Evolutionary conservation across 2,113 vertebrate genomes (phyloP).

Genomic region (Thamnophis sirtalis): DNA sequence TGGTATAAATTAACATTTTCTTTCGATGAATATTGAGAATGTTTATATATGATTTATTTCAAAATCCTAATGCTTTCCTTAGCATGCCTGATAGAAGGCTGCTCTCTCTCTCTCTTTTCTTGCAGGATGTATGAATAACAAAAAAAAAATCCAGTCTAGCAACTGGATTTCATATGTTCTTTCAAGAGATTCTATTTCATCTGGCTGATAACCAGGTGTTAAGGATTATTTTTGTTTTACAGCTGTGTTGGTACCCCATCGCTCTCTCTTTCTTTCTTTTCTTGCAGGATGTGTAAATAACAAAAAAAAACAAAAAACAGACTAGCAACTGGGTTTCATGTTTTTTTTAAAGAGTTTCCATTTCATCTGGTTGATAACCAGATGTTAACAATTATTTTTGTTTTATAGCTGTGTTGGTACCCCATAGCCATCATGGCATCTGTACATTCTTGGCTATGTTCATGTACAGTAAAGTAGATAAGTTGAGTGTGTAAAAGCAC

Average conservation of each 20-base stretch:
- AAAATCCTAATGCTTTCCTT: rapidly evolving
- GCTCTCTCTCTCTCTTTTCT: too few species aligned
- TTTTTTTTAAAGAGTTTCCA: neutral
- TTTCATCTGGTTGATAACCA: neutral
- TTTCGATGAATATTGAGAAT: neutral
- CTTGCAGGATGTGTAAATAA: too few species aligned
- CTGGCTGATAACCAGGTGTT: too few species aligned
- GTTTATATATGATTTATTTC: neutral
- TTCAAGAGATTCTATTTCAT: too few species aligned
- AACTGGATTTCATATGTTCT: too few species aligned
- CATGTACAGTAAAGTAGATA: neutral
- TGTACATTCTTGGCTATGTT: neutral
- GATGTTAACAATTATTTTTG: neutral
- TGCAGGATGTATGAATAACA: too few species aligned
- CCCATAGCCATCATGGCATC: neutral
- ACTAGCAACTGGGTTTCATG: neutral
- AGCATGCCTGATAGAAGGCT: neutral
- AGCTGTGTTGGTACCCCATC: too few species aligned
- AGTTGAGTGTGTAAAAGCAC: neutral
- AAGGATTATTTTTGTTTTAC: too few species aligned
- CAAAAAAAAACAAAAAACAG: neutral
- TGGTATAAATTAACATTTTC: neutral
- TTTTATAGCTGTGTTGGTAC: neutral
- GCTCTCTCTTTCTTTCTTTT: too few species aligned
- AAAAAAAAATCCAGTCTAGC: too few species aligned